Conservation (phyloP, 2,113 vertebrate species). For the Semnopithecus entellus region DNA sequence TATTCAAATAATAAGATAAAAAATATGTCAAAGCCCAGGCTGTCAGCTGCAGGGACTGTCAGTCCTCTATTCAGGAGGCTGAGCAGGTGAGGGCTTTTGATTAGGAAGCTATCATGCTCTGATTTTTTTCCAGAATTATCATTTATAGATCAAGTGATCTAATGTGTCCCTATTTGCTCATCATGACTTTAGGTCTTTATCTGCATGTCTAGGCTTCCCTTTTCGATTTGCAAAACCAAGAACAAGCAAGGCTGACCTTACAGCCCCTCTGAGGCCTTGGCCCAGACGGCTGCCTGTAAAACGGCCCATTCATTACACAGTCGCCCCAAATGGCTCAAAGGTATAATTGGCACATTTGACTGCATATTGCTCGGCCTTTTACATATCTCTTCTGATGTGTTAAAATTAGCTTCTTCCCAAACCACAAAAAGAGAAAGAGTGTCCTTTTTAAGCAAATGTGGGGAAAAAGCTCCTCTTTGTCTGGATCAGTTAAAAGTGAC, state of each 20-base stretch:
- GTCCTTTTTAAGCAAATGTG: slow-evolving; percentile 59
- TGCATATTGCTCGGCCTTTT: not conserved
- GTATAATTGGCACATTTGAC: slow-evolving; percentile 5
- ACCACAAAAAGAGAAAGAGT: not conserved
- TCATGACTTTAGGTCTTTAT: not conserved
- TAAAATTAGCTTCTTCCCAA: slow-evolving; percentile 65
- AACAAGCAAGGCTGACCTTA: not conserved
- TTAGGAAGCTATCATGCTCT: not conserved
- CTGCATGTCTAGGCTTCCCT: fast-evolving
- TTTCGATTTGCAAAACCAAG: fast-evolving
- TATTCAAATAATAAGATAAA: not conserved
- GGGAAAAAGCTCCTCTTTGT: not conserved
- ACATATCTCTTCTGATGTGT: slow-evolving; percentile 59
- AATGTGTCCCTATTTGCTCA: not conserved
- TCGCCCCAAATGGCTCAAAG: not conserved
- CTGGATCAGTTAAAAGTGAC: slow-evolving; percentile 26
- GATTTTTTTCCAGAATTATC: not conserved
- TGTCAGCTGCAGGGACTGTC: fast-evolving
- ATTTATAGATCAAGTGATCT: not conserved
- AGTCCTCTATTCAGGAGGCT: not conserved
- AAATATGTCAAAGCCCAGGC: fast-evolving
- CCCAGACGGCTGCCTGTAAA: fast-evolving
- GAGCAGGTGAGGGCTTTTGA: not conserved
- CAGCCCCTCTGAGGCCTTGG: fast-evolving
- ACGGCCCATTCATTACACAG: not conserved